Conservation (phyloP, 2,888 invertebrate genomes). For the Hololepta plana region DNA sequence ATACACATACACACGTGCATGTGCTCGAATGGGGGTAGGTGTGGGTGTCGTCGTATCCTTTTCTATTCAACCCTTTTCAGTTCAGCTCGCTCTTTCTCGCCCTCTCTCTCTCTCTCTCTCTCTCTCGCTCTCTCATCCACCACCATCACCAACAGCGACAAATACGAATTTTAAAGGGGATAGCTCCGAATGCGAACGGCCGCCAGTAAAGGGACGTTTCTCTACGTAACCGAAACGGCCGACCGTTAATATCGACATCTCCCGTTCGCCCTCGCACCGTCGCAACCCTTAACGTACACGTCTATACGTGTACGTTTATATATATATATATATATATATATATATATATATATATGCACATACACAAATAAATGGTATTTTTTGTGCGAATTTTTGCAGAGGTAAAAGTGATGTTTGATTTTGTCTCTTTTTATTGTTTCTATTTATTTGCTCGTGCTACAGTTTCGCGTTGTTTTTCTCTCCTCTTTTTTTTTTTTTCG, state of each 20-base stretch:
- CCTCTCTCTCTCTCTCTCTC: conserved; percentile 11
- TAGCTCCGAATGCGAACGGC: conserved; percentile 9
- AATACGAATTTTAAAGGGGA: conserved; percentile 15
- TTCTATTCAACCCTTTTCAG: conserved; percentile 15
- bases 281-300: too few relatives aligned
- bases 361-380: too few relatives aligned
- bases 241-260: conserved; percentile 20
- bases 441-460: too few relatives aligned
- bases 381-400: conserved; percentile 21
- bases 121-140: conserved; percentile 12
- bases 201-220: conserved; percentile 10
- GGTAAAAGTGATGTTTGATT: conserved; percentile 25
- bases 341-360: too few relatives aligned
- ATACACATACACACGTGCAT: too few relatives aligned
- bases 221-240: conserved; percentile 10
- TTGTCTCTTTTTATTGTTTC: conserved; percentile 23
- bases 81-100: conserved; percentile 9
- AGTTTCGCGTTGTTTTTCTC: conserved; percentile 12
- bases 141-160: conserved; percentile 10
- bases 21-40: too few relatives aligned
- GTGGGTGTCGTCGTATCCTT: too few relatives aligned
- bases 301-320: too few relatives aligned
- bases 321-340: too few relatives aligned
- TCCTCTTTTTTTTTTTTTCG: conserved; percentile 5
- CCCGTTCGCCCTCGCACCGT: conserved; percentile 13